Evolutionary conservation across 2,797 vertebrate species (phyloP), one percentile per base, ranked within the genome.

Genomic region (Mus minutoides): DNA sequence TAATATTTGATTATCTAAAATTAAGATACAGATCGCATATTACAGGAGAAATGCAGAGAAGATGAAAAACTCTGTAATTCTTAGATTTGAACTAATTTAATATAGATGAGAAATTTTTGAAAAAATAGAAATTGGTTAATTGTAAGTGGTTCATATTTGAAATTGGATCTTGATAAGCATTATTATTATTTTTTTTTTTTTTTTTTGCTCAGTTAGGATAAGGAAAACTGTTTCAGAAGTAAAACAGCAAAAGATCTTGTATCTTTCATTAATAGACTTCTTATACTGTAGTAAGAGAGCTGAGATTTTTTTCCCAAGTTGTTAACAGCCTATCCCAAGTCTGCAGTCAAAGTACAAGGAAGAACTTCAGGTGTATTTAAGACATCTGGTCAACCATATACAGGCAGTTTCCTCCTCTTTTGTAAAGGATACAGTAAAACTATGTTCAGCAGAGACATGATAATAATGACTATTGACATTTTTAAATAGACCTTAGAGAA

Each of bases 401-500:
- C 21, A 6, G 37, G 26, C 9, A 43, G 88, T 76, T 82, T 89
- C 11, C 92, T 19, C 73, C 58, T 93, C 11, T 64, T 88, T 95
- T 90, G n/a, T 84, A 92, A 90, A 75, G 40, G 43, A 84, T 84
- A 4, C 4, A 31, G 78, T 85, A 71, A 76, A 94, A 77, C 49
- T 29, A 31, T 91, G 37, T 64, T 78, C 21, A 60, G 7, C 54
- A 52, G 31, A 85, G 40, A 64, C 14, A 46, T 77, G 17, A 52
- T 58, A 79, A 64, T 93, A 76, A 80, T 69, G 54, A 37, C 75
- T 37, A 19, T 84, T 86, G 80, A 69, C 67, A 86, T 78, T 54
- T 49, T 92, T 12, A 58, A 49, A 14, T 92, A 54, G 77, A 46
- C 19, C 43, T 78, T 92, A 71, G 86, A 22, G 73, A 86, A 29